Base-by-base conservation (phyloP, 2,797 vertebrate genomes). In the Ctenopoma multispine region DNA sequence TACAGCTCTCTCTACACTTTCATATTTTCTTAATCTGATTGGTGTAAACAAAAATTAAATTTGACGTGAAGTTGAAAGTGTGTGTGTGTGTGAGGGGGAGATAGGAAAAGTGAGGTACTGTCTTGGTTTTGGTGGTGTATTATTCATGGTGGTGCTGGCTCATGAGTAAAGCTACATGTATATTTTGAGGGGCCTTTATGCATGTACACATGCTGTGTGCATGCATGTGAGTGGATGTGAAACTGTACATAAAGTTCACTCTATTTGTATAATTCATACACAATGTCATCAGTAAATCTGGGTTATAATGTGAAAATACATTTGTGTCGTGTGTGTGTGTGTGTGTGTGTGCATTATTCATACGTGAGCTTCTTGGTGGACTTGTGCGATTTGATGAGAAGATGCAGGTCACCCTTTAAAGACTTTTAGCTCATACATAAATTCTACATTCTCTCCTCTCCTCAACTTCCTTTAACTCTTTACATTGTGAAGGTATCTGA, bases 321-420 rank as follows among this genome's bases (percentile, higher is more conserved):
- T 83, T 23, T 67, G 24, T 79, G 59, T 57, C 38, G 43, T 69
- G 69, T 62, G 69, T 50, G 69, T 73, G 29, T 55, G 24, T 38
- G 15, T 64, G 7, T 34, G 48, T 69, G 40, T 53, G 23, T 91
- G 51, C 76, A 87, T 92, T 86, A 92, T 92, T 92, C 29, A 92
- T 87, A 40, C 1, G 50, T 69, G 51, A 81, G 71, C 77, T 88
- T 87, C 86, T 82, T 85, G 83, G 80, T 86, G 80, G 79, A 90
- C 82, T 77, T 88, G 83, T 90, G 83, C 85, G 88, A 90, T 87
- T 89, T 91, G 86, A 91, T 85, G 81, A 86, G 83, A 86, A 85
- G 81, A 87, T 89, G 86, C 88, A 88, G 87, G 89, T 89, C 83
- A 80, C 71, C 68, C 49, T 60, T 77, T 60, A 79, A 78, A 66